These are phyloP conservation scores for Labroides dimidiatus DNA, from an alignment of 2,797 vertebrate species.

Conservation along the genomic window DNA sequence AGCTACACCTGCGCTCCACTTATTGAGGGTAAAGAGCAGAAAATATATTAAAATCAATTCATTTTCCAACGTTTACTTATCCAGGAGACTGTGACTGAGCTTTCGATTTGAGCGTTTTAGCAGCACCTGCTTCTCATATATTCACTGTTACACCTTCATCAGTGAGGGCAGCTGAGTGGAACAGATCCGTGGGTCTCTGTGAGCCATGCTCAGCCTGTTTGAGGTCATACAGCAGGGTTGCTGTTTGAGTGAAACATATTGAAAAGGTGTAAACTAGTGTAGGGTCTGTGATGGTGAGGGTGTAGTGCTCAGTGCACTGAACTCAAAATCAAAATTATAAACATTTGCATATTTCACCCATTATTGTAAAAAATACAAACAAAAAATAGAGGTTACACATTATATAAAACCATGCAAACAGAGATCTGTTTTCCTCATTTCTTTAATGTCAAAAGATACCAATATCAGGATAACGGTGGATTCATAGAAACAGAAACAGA, in stretches of 20 bases:
- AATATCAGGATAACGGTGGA: no score
- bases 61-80: constrained; percentile 11
- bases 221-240: neutral
- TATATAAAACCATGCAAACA: no score
- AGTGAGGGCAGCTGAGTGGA: neutral
- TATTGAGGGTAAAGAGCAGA: constrained; percentile 23
- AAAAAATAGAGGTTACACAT: no score
- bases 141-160: neutral
- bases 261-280: neutral
- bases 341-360: no score
- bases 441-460: no score
- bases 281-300: neutral
- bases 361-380: no score
- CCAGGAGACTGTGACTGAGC: constrained; percentile 9
- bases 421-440: no score
- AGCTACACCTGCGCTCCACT: constrained; percentile 3
- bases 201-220: neutral
- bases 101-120: constrained; percentile 4
- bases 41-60: constrained; percentile 28
- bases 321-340: no score
- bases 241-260: neutral
- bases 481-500: no score
- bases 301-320: neutral
- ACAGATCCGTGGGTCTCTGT: neutral
- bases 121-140: neutral